Percentiles rank a stretch among this genome's conserved stretches.
Evolutionary conservation across 2,888 invertebrate genomes (phyloP).

Genomic region (Chouioia cunea): DNA sequence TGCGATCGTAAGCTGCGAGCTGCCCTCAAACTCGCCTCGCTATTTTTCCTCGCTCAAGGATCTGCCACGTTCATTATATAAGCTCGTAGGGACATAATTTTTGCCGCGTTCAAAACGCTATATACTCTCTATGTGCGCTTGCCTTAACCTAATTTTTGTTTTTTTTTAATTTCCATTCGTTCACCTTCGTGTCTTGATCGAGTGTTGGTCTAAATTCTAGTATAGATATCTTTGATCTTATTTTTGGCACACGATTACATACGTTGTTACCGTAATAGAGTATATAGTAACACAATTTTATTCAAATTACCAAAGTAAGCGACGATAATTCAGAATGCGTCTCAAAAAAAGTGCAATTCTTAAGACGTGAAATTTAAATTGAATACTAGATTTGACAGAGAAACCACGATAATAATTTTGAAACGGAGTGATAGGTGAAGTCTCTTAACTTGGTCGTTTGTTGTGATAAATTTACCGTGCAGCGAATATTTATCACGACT

Average conservation of each 20-base stretch:
- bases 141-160: constrained; percentile 28
- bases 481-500: no score
- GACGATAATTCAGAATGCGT: no score
- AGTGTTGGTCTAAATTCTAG: not conserved
- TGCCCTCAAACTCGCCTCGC: constrained; percentile 12
- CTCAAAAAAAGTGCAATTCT: no score
- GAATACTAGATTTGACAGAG: no score
- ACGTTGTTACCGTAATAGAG: no score
- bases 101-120: constrained; percentile 19
- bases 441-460: no score
- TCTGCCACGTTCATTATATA: not conserved
- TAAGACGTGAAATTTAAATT: no score
- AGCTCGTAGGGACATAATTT: constrained; percentile 18
- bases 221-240: not conserved
- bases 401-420: no score
- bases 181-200: not conserved
- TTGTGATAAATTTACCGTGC: no score
- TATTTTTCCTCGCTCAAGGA: constrained; percentile 39
- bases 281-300: no score
- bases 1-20: constrained; percentile 29
- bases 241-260: not conserved
- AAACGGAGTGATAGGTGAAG: no score
- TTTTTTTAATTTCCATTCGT: not conserved
- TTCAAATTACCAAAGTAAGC: no score
- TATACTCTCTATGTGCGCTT: constrained; percentile 26